These are phyloP conservation scores for Drosophila mayri DNA, from an alignment of 1,140 invertebrate genomes.

Conservation along the genomic window DNA sequence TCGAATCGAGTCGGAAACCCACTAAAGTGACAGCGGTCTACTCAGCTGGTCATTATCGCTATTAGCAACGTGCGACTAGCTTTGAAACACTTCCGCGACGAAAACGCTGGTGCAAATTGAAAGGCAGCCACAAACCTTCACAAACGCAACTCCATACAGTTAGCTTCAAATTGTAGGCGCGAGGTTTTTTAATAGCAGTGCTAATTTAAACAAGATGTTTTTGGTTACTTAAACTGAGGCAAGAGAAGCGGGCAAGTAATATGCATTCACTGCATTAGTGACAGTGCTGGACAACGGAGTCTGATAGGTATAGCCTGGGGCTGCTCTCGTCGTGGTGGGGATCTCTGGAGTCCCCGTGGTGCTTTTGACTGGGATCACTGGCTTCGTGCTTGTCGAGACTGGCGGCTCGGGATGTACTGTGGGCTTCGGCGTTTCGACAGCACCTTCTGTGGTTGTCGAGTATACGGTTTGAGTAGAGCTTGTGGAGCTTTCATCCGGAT, in stretches of 20 bases:
- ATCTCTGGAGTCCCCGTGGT: constrained; percentile 22
- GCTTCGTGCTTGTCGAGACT: constrained; percentile 40
- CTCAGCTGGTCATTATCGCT: constrained; percentile 55
- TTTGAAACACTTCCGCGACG: constrained; percentile 52
- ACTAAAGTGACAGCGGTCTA: constrained; percentile 18
- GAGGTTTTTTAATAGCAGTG: constrained; percentile 10
- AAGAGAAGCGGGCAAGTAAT: constrained; percentile 49
- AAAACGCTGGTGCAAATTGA: constrained; percentile 2
- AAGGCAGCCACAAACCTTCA: constrained; percentile 16
- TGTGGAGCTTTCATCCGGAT: constrained; percentile 60
- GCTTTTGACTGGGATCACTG: constrained; percentile 20
- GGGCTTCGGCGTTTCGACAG: constrained; percentile 61
- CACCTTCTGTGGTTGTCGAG: constrained; percentile 70
- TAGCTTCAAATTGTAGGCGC: constrained; percentile 14
- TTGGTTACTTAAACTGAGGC: constrained; percentile 17
- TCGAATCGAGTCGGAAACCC: constrained; percentile 4
- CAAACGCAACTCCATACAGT: constrained; percentile 12
- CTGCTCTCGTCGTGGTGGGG: constrained; percentile 11
- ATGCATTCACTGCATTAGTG: constrained; percentile 19
- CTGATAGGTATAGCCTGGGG: constrained; percentile 42
- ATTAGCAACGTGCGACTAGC: constrained; percentile 9
- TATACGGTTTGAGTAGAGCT: constrained; percentile 69
- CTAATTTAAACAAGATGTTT: background rate
- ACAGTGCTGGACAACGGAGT: constrained; percentile 11
- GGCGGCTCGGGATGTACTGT: constrained; percentile 67